Evolutionary conservation across 2,113 vertebrate species (phyloP), one percentile per base, ranked within the genome.

Genomic region (Phocoena sinus): DNA sequence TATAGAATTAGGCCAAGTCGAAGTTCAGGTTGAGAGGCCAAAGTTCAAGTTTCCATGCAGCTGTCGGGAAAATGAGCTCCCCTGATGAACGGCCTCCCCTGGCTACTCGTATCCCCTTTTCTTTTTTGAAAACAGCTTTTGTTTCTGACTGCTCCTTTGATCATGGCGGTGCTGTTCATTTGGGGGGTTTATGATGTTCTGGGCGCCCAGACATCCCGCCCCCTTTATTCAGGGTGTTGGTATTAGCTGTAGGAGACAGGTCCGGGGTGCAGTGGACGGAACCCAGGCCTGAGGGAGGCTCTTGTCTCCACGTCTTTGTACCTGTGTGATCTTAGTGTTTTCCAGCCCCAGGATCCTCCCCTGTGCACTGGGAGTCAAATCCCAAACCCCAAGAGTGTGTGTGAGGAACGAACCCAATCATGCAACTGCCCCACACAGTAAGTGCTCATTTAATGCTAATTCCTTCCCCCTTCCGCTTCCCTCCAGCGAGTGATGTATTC

Each of bases 1-100:
- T 99, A 98, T 8, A 89, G 97, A 98, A 98, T 98, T 97, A 96
- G 97, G 99, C 99, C 99, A 99, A 99, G 99, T 99, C 98, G 98
- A 99, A 99, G 99, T 99, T 99, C 99, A 99, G 97, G 98, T 98
- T 80, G 98, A 98, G 98, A 98, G 98, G 98, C 73, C 47, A 47
- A 84, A 97, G 95, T 93, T 83, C 98, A 94, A 91, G 95, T 95
- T 96, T 96, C 96, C 87, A 85, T 94, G 97, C 97, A 97, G 94
- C 96, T 96, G 96, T 97, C 85, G 79, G 97, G 98, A 96, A 83
- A 87, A 95, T 47, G 97, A 94, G 91, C 95, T 91, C 92, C 93
- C 79, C 41, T 65, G 88, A 89, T 12, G 5, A 95, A 91, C 33
- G 92, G 84, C 91, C 25, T 5, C 53, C 9, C 38, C 26, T 0